Conservation (phyloP, 2,888 invertebrate genomes). For the Sialis fuliginosa region DNA sequence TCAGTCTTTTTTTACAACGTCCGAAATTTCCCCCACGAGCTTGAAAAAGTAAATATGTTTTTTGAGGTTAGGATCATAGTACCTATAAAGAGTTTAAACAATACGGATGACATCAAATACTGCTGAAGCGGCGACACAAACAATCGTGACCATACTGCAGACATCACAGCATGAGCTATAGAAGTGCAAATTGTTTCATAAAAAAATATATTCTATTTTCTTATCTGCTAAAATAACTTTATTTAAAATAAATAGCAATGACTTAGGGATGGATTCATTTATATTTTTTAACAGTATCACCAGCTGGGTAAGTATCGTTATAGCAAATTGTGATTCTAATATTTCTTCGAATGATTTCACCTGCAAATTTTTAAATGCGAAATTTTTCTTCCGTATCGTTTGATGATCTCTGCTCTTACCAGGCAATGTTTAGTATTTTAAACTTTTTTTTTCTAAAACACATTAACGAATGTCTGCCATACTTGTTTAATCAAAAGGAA, state of each 20-base stretch:
- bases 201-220: neutral
- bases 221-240: conserved; percentile 7
- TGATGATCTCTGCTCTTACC: no score
- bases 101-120: no score
- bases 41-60: no score
- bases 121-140: conserved; percentile 4
- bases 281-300: conserved; percentile 6
- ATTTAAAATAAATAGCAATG: conserved; percentile 4
- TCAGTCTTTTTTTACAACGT: no score
- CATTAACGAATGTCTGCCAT: no score
- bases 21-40: no score
- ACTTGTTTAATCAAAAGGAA: no score
- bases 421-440: no score
- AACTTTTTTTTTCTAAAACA: no score
- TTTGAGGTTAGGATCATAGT: no score
- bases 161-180: conserved; percentile 6
- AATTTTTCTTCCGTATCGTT: conserved; percentile 6
- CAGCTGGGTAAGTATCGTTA: conserved; percentile 5
- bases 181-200: no score
- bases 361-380: conserved; percentile 4
- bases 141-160: conserved; percentile 4
- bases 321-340: conserved; percentile 4
- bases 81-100: no score
- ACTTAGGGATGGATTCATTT: conserved; percentile 5
- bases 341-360: conserved; percentile 3